phyloP scores from a whole-genome alignment of 2,113 vertebrate species.

The Pachycephala philippinensis region DNA sequence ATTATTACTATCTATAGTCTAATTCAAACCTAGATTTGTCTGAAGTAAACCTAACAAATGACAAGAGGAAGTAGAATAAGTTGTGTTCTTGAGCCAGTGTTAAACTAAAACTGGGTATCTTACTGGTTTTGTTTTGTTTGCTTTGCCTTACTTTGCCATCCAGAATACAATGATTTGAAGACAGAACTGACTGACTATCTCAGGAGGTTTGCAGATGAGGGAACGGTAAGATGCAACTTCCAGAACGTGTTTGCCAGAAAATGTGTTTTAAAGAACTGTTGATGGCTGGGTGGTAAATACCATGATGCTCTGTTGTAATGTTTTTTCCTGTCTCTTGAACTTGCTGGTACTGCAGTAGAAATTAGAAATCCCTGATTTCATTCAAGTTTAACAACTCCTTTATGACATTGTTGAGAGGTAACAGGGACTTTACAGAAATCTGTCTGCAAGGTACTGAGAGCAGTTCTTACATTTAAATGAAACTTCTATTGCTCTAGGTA shows the following conservation, averaged over 20 bases:
- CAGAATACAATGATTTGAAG: constrained; percentile 91
- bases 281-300: background rate
- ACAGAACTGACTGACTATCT: constrained; percentile 85
- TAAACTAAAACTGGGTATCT: background rate
- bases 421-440: background rate
- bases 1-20: background rate
- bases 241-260: background rate
- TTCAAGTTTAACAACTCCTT: background rate
- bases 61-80: background rate
- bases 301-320: accelerated
- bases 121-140: background rate
- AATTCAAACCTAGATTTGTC: background rate
- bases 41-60: background rate
- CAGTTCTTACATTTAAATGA: background rate
- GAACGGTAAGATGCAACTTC: constrained; percentile 80
- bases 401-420: background rate
- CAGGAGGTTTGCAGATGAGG: constrained; percentile 85
- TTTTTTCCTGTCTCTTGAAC: background rate
- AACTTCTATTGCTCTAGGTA: background rate
- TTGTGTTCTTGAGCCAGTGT: background rate
- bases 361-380: background rate
- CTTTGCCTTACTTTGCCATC: background rate
- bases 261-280: background rate
- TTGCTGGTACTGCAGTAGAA: background rate
- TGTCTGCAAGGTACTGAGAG: background rate